phyloP scores from a whole-genome alignment of 1,140 invertebrate species.

The Tetramorium parvispinum region DNA sequence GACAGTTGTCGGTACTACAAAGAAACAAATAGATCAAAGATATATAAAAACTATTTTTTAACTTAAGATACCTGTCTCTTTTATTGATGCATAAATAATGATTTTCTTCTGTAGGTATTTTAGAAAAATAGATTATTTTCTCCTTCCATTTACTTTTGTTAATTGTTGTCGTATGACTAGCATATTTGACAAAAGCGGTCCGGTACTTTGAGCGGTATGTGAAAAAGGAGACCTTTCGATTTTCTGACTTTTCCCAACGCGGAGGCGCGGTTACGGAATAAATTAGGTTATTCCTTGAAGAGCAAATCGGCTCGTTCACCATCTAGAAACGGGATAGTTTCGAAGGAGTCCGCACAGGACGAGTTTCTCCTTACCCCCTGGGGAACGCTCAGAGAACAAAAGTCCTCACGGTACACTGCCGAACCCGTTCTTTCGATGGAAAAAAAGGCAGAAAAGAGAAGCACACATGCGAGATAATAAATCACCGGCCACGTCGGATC shows the following conservation, averaged over 20 bases:
- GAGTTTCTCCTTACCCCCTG: slow-evolving; percentile 62
- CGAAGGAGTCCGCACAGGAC: slow-evolving; percentile 63
- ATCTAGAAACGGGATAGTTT: slow-evolving; percentile 64
- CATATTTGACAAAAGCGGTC: slow-evolving; percentile 38
- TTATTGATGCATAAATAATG: not conserved
- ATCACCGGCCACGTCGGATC: slow-evolving; percentile 73
- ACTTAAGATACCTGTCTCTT: not conserved
- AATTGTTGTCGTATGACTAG: slow-evolving; percentile 7
- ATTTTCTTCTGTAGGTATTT: not conserved
- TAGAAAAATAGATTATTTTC: not conserved
- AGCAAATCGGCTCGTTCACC: slow-evolving; percentile 68
- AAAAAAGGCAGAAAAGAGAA: slow-evolving; percentile 33
- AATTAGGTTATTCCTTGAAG: slow-evolving; percentile 77
- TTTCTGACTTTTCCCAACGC: slow-evolving; percentile 25
- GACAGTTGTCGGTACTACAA: not conserved
- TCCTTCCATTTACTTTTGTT: not conserved
- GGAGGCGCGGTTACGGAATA: slow-evolving; percentile 76
- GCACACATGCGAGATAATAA: slow-evolving; percentile 71
- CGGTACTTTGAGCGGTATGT: not conserved
- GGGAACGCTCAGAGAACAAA: slow-evolving; percentile 67
- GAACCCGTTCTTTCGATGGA: slow-evolving; percentile 65
- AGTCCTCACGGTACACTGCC: slow-evolving; percentile 57
- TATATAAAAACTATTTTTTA: not conserved
- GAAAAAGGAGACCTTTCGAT: slow-evolving; percentile 17
- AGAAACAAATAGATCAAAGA: not conserved